phyloP scores from a whole-genome alignment of 2,888 invertebrate species.

The Gastracanthus pulcherrimus region DNA sequence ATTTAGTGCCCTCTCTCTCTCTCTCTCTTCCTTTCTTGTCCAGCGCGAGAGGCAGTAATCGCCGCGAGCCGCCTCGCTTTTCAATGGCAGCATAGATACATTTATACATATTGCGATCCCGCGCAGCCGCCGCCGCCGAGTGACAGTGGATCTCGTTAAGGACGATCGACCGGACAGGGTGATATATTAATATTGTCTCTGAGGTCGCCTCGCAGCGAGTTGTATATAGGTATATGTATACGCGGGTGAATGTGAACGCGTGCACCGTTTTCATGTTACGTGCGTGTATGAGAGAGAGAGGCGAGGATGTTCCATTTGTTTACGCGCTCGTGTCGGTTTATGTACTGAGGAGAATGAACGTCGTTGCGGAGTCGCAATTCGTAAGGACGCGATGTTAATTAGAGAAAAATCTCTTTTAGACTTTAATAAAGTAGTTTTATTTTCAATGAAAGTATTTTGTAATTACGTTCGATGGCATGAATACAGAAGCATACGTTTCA shows the following conservation, averaged over 20 bases:
- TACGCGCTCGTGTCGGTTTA: not conserved
- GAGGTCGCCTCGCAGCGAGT: constrained; percentile 5
- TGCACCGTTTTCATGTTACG: not conserved
- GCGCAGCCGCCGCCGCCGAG: too few relatives aligned
- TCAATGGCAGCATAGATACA: constrained; percentile 57
- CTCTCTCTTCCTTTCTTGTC: constrained; percentile 9
- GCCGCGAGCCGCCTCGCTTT: not conserved
- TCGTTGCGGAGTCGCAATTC: not conserved
- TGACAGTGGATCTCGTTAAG: constrained; percentile 56
- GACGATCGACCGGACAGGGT: constrained; percentile 2
- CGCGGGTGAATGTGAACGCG: not conserved
- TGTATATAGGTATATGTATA: not conserved
- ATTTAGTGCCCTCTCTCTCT: constrained; percentile 37
- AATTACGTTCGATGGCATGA: too few relatives aligned
- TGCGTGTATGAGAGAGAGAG: too few relatives aligned
- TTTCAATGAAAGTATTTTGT: too few relatives aligned
- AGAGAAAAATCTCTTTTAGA: too few relatives aligned
- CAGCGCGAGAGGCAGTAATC: constrained; percentile 14
- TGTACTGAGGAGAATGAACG: not conserved
- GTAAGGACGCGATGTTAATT: not conserved
- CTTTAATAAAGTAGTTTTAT: not conserved
- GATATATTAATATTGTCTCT: constrained; percentile 55
- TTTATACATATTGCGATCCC: constrained; percentile 51
- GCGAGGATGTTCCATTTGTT: constrained; percentile 29
- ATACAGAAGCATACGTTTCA: too few relatives aligned